Evolutionary conservation across 2,797 vertebrate genomes (phyloP).

Genomic region (Crocidura indochinensis): DNA sequence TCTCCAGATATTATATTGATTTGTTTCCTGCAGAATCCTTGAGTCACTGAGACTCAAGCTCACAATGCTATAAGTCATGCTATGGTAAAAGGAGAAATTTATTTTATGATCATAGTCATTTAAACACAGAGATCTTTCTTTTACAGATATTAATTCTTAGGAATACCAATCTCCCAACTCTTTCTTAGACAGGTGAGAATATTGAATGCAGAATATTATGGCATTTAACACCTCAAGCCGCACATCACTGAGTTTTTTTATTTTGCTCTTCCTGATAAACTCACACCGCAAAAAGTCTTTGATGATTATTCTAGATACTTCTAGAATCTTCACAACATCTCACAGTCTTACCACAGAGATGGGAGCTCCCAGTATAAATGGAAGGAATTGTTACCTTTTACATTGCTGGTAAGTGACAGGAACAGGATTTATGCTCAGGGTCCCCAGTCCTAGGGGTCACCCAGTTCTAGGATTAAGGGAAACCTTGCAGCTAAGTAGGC

Average conservation of each 20-base stretch:
- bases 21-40: no score
- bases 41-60: no score
- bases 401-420: no score
- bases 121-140: neutral
- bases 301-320: neutral
- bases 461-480: no score
- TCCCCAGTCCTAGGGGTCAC: neutral
- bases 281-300: neutral
- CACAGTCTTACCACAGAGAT: neutral
- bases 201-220: neutral
- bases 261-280: neutral
- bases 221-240: neutral
- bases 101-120: neutral
- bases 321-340: neutral
- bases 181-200: constrained; percentile 31
- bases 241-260: neutral
- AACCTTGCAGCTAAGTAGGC: neutral
- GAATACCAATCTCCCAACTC: neutral
- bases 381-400: no score
- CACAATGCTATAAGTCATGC: no score
- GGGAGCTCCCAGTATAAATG: neutral
- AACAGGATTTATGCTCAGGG: no score
- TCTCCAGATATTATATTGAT: no score
- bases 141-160: neutral
- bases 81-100: no score